These are phyloP conservation scores for Bellardia pandia DNA, from an alignment of 2,888 invertebrate genomes.

Conservation along the genomic window DNA sequence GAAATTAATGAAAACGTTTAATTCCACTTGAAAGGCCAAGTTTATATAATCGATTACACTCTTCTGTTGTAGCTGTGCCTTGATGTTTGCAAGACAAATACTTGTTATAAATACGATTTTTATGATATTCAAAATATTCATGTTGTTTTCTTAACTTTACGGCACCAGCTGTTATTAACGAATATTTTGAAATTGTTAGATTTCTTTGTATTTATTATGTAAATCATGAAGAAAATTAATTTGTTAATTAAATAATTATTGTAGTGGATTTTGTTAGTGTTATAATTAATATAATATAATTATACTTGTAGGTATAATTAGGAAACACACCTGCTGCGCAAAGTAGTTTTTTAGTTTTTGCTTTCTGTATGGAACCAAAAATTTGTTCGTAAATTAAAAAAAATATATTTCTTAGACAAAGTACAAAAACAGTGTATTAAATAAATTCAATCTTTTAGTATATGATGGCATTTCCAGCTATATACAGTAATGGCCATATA, in stretches of 20 bases:
- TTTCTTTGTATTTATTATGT: neutral
- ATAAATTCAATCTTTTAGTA: too few species aligned
- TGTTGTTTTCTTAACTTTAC: neutral
- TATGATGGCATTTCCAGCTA: too few species aligned
- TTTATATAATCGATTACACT: neutral
- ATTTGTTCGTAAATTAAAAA: too few species aligned
- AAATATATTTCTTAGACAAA: too few species aligned
- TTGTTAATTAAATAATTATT: neutral
- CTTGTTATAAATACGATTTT: neutral
- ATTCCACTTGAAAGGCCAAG: neutral
- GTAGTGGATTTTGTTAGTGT: neutral
- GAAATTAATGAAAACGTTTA: conserved; percentile 48
- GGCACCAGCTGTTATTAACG: neutral
- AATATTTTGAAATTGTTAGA: neutral
- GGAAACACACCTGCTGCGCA: neutral
- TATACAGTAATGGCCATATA: too few species aligned
- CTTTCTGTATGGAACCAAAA: too few species aligned
- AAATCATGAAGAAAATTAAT: neutral
- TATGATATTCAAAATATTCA: neutral
- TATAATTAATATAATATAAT: neutral
- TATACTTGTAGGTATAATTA: neutral
- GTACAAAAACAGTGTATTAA: too few species aligned
- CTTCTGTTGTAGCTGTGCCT: neutral
- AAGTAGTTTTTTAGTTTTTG: too few species aligned
- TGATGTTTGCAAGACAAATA: neutral